A percentile compares a stretch with the other conserved stretches of the same genome.
These are phyloP conservation scores for Valencia hispanica DNA, from an alignment of 2,797 vertebrate species.

Conservation along the genomic window DNA sequence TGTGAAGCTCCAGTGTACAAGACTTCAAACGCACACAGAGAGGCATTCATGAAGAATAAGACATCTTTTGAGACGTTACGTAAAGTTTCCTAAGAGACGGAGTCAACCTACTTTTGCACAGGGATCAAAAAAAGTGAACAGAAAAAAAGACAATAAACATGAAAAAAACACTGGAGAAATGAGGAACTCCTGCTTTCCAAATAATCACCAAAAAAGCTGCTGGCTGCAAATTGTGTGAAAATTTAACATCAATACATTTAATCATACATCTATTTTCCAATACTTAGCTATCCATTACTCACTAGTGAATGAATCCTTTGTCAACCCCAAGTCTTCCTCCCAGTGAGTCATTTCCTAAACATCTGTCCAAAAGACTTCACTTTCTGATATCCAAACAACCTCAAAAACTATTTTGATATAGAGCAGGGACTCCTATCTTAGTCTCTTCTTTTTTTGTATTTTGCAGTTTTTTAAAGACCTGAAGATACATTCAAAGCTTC, in stretches of 20 bases:
- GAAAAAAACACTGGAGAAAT: constrained; percentile 8
- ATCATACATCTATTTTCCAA: not conserved
- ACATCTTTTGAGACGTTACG: constrained; percentile 45
- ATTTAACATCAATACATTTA: not conserved
- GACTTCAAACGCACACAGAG: constrained; percentile 9
- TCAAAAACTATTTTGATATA: not conserved
- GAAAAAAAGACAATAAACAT: constrained; percentile 15
- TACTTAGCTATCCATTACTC: not conserved
- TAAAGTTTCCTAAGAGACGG: constrained; percentile 50
- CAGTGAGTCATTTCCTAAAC: not conserved
- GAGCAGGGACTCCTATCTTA: not conserved
- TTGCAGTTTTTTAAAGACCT: not conserved
- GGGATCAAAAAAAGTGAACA: constrained; percentile 25
- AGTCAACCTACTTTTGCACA: constrained; percentile 48
- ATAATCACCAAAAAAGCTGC: constrained; percentile 17
- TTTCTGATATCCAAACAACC: not conserved
- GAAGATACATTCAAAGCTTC: not conserved
- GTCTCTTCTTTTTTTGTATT: not conserved
- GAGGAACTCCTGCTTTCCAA: constrained; percentile 29
- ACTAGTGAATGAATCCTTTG: not conserved
- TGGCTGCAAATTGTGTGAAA: constrained; percentile 14
- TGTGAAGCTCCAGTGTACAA: constrained; percentile 11
- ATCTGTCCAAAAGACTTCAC: not conserved
- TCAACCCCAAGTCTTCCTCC: not conserved
- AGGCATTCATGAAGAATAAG: constrained; percentile 41